These are phyloP conservation scores for Bombus confusus DNA, from an alignment of 1,140 invertebrate genomes.

Conservation along the genomic window DNA sequence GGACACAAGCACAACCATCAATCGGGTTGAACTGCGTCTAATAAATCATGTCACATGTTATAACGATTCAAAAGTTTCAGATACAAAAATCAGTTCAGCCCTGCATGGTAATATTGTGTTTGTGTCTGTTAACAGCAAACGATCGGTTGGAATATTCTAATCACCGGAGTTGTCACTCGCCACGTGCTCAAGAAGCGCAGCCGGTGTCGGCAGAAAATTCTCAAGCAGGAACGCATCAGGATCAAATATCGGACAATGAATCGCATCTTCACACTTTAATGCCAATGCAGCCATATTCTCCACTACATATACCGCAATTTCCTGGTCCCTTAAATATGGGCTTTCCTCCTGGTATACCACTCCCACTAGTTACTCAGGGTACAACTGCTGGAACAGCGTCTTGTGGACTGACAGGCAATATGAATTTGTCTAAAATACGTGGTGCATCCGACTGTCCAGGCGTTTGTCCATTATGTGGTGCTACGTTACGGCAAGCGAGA, in stretches of 20 bases:
- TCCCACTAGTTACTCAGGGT: slow-evolving; percentile 46
- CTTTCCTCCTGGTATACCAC: slow-evolving; percentile 59
- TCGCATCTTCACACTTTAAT: slow-evolving; percentile 77
- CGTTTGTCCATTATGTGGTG: slow-evolving; percentile 85
- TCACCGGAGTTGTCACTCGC: slow-evolving; percentile 64
- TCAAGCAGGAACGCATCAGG: slow-evolving; percentile 61
- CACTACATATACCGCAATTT: slow-evolving; percentile 79
- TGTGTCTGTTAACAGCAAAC: slow-evolving; percentile 78
- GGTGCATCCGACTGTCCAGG: slow-evolving; percentile 86
- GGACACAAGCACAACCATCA: slow-evolving; percentile 80
- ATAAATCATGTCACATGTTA: slow-evolving; percentile 55
- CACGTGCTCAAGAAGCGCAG: slow-evolving; percentile 65
- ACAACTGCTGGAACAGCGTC: slow-evolving; percentile 40
- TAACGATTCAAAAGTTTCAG: slow-evolving; percentile 40
- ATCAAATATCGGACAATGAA: slow-evolving; percentile 68
- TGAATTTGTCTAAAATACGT: slow-evolving; percentile 77
- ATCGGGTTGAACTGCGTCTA: slow-evolving; percentile 77
- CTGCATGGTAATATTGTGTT: slow-evolving; percentile 79
- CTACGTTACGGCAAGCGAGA: slow-evolving; percentile 84
- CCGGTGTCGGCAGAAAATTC: slow-evolving; percentile 63
- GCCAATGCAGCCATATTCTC: slow-evolving; percentile 80
- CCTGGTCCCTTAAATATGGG: slow-evolving; percentile 68
- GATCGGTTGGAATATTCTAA: slow-evolving; percentile 71
- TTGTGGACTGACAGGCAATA: slow-evolving; percentile 35
- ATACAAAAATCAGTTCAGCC: slow-evolving; percentile 74